Percentiles rank a stretch among this genome's conserved stretches.
Evolutionary conservation across 1,140 invertebrate genomes (phyloP).

Genomic region (Akabosia matsudoensis): DNA sequence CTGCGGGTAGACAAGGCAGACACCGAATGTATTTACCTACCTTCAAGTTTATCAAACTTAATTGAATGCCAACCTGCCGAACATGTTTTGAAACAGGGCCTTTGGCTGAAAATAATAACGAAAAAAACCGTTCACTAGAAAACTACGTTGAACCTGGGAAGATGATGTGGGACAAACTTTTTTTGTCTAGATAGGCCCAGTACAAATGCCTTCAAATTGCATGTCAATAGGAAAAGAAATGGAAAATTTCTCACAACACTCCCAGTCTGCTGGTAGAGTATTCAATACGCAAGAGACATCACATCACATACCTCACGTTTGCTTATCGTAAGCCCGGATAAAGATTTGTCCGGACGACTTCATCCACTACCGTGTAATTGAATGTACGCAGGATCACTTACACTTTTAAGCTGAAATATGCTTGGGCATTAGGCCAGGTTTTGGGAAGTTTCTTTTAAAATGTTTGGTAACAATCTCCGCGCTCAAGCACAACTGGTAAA

Average conservation of each 20-base stretch:
- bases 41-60: constrained; percentile 5
- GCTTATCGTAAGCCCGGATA: background rate
- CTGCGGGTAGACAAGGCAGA: background rate
- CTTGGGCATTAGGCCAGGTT: background rate
- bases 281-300: background rate
- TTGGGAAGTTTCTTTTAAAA: background rate
- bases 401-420: background rate
- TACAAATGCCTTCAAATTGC: no score
- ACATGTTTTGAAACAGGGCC: background rate
- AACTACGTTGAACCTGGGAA: no score
- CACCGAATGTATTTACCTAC: background rate
- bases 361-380: background rate
- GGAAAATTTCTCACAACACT: background rate
- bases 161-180: background rate
- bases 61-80: background rate
- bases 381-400: no score
- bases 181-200: background rate
- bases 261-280: background rate
- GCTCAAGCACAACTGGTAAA: no score
- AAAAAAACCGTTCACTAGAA: background rate
- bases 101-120: background rate
- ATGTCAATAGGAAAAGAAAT: no score
- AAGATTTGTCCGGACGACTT: no score
- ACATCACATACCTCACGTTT: background rate
- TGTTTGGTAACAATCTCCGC: background rate